Evolutionary conservation across 2,113 vertebrate species (phyloP), one percentile per base, ranked within the genome.

Genomic region (Diphyllodes magnificus): DNA sequence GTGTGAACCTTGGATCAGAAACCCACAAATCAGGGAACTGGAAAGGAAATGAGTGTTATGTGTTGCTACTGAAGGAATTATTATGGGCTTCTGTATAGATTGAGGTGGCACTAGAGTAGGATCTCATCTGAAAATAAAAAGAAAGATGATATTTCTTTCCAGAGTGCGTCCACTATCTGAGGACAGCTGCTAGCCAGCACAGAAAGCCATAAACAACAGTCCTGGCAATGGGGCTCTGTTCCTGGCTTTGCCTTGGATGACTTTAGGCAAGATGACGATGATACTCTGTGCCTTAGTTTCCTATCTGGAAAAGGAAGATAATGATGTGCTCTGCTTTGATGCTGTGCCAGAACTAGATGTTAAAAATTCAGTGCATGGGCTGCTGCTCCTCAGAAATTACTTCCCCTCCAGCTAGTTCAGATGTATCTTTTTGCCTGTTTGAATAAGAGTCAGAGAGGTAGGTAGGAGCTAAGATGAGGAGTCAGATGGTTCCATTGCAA

Each of bases 321-420:
- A 44, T 68, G 33, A 88, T 86, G 45, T 76, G 40, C 45, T 79
- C 75, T 92, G 37, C 54, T 82, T 92, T 92, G 82, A 92, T 88
- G 59, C 51, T 7, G 3, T 69, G 79, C 76, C 73, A 82, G 65
- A 94, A 37, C 9, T 68, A 35, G 66, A 78, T 0, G 22, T 95
- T 92, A 92, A 92, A 92, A 92, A 95, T 90, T 82, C 86, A 95
- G 59, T 65, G 45, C 66, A 84, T 72, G 73, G 80, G 63, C 70
- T 89, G 51, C 65, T 93, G 70, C 91, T 92, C 28, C 83, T 94
- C 60, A 77, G 49, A 69, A 72, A 76, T 85, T 56, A 70, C 28
- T 89, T 87, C 47, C 76, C 68, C 76, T 91, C 80, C 65, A 91
- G 85, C 69, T 73, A 47, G 31, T 64, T 94, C 60, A 86, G 86